phyloP scores from a whole-genome alignment of 2,888 invertebrate genomes.

The Trachelus stipa region DNA sequence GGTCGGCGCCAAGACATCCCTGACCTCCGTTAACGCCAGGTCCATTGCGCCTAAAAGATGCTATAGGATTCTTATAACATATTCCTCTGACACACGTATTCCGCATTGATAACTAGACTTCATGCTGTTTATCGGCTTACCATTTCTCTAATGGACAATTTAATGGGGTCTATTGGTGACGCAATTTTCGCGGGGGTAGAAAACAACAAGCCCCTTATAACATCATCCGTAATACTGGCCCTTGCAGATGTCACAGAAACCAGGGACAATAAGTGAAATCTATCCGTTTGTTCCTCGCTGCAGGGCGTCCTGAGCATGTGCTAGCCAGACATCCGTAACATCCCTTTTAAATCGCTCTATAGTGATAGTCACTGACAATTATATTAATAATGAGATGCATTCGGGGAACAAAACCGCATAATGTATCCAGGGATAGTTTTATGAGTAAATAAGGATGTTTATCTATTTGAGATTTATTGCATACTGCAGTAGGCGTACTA shows the following conservation, averaged over 20 bases:
- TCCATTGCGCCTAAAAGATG: background rate
- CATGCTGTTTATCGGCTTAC: background rate
- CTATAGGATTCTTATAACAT: background rate
- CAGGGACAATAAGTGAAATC: conserved; percentile 42
- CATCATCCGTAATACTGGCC: background rate
- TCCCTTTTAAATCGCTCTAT: conserved; percentile 21
- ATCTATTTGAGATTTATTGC: background rate
- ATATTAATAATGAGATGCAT: background rate
- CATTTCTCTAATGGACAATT: background rate
- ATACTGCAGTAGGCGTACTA: background rate
- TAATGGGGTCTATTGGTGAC: background rate
- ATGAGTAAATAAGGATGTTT: background rate
- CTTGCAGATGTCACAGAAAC: conserved; percentile 46
- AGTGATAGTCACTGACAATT: background rate
- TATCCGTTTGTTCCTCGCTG: conserved; percentile 43
- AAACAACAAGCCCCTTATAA: background rate
- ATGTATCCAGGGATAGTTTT: background rate
- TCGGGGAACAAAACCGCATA: background rate
- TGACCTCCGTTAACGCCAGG: background rate
- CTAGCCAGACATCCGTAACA: conserved; percentile 27
- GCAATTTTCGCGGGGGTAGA: background rate
- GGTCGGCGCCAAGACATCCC: conserved; percentile 38
- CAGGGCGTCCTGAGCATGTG: conserved; percentile 40
- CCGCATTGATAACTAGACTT: background rate
- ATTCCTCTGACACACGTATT: background rate